Conservation (phyloP, 1,140 invertebrate species). For the Caenorhabditis remanei region DNA sequence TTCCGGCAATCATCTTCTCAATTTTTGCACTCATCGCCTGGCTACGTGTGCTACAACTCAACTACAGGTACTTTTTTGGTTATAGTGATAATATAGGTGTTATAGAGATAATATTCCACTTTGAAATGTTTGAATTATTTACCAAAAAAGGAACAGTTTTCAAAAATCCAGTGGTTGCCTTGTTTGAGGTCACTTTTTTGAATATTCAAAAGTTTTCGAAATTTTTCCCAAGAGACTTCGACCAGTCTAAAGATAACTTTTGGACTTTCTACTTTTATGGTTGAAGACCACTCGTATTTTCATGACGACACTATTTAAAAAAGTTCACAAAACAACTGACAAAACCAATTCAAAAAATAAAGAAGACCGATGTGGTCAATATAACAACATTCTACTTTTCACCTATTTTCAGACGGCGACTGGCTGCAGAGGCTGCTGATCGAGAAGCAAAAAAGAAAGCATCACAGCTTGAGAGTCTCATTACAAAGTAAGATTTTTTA, state of each 20-base stretch:
- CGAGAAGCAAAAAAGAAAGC: slow-evolving; percentile 49
- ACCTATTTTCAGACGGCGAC: slow-evolving; percentile 6
- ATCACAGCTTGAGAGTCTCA: slow-evolving; percentile 36
- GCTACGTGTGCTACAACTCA: slow-evolving; percentile 26
- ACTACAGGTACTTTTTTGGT: not conserved
- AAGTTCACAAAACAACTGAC: not conserved
- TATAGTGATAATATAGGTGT: not conserved
- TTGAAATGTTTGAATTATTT: not conserved
- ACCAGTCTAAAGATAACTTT: slow-evolving; percentile 25
- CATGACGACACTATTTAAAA: slow-evolving; percentile 1
- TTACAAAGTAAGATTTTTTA: slow-evolving; percentile 7
- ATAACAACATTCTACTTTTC: not conserved
- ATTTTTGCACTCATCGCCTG: slow-evolving; percentile 35
- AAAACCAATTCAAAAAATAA: not conserved
- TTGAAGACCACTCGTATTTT: not conserved
- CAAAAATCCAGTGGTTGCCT: no score
- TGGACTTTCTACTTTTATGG: not conserved
- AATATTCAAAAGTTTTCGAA: not conserved
- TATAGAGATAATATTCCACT: not conserved
- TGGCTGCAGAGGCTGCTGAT: slow-evolving; percentile 31
- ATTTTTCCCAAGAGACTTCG: not conserved
- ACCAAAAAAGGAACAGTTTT: no score
- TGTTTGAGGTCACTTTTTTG: not conserved
- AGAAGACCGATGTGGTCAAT: not conserved
- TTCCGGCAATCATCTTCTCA: slow-evolving; percentile 33